phyloP scores from a whole-genome alignment of 2,113 vertebrate genomes.

The Ovis aries region DNA sequence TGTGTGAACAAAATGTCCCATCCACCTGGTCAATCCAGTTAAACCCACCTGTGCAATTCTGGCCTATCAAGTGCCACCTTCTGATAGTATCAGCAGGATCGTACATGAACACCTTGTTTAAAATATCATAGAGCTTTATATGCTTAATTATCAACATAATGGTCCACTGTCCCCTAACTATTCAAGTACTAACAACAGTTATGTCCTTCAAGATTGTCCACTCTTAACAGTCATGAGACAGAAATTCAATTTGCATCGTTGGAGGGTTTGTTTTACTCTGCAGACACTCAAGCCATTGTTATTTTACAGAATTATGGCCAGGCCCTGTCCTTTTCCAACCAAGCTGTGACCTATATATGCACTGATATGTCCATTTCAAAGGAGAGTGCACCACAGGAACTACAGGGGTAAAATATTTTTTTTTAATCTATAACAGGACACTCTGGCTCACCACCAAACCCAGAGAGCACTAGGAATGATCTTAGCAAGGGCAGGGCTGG shows the following conservation, averaged over 20 bases:
- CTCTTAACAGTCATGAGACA: neutral
- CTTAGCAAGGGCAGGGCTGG: neutral
- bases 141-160: neutral
- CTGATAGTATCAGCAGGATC: neutral
- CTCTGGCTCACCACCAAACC: neutral
- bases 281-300: fast-evolving
- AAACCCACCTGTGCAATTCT: too few species aligned
- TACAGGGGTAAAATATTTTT: too few species aligned
- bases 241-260: neutral
- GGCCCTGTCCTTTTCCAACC: neutral
- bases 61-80: neutral
- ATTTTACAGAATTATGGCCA: neutral
- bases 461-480: neutral
- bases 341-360: neutral
- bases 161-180: neutral
- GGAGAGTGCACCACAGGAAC: neutral
- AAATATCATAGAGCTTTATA: neutral
- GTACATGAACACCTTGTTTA: neutral
- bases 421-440: neutral
- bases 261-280: neutral
- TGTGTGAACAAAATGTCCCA: neutral
- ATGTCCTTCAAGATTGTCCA: neutral
- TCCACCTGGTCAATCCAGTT: neutral
- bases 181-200: neutral
- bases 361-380: neutral